Conservation (phyloP, 2,888 invertebrate genomes). For the Pollenia labialis region DNA sequence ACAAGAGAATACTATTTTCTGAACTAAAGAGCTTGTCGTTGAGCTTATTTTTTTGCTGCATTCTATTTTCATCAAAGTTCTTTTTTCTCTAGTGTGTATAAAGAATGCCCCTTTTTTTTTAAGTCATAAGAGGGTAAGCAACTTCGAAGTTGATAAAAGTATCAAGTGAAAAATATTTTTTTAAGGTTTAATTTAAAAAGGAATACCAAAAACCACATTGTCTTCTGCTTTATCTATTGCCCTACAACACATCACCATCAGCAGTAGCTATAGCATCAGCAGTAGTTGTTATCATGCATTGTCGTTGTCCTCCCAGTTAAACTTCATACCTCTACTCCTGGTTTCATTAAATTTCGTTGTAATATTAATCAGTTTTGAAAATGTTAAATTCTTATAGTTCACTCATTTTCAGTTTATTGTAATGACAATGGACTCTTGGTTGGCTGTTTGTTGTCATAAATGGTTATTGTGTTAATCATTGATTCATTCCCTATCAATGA, state of each 20-base stretch:
- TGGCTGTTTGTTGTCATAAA: constrained; percentile 71
- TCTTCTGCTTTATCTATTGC: constrained; percentile 25
- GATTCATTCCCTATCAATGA: neutral
- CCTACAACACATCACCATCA: neutral
- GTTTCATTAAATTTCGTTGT: constrained; percentile 40
- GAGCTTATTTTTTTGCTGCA: neutral
- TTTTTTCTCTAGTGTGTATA: constrained; percentile 14
- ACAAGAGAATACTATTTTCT: neutral
- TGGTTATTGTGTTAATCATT: constrained; percentile 73
- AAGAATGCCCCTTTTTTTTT: constrained; percentile 58
- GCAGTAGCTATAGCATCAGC: neutral
- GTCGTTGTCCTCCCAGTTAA: neutral
- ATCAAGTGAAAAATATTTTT: constrained; percentile 47
- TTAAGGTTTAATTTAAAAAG: constrained; percentile 6
- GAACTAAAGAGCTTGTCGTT: constrained; percentile 15
- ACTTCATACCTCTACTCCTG: constrained; percentile 42
- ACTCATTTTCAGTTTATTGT: constrained; percentile 72
- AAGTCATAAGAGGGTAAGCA: neutral
- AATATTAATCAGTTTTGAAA: constrained; percentile 72
- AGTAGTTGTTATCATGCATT: constrained; percentile 4
- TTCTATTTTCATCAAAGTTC: neutral
- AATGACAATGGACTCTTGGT: constrained; percentile 70
- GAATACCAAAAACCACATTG: neutral
- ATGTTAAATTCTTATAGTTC: constrained; percentile 65
- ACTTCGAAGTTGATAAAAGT: neutral